phyloP scores from a whole-genome alignment of 1,140 invertebrate species.

The Chlorops oryzae region DNA sequence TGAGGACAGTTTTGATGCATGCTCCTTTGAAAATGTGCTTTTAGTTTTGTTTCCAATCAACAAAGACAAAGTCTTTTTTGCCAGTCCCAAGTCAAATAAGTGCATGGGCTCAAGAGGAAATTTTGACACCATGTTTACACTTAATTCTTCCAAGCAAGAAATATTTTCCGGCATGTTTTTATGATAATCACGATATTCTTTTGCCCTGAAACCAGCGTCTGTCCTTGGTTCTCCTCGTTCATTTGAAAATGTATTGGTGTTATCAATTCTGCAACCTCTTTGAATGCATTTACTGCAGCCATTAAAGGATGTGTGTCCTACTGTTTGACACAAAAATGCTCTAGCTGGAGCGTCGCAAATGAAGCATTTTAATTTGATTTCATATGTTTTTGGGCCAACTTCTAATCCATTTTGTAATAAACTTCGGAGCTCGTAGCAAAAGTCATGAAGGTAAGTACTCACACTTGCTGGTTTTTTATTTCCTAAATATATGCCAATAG shows the following conservation, averaged over 20 bases:
- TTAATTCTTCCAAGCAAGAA: neutral
- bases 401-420: neutral
- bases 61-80: constrained; percentile 4
- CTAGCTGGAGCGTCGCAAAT: constrained; percentile 10
- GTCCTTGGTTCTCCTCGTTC: neutral
- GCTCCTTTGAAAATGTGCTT: neutral
- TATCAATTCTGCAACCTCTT: constrained; percentile 1
- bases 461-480: constrained; percentile 4
- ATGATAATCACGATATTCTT: neutral
- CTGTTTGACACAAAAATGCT: neutral
- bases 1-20: neutral
- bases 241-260: constrained; percentile 2
- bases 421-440: neutral
- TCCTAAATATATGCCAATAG: constrained; percentile 6
- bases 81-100: constrained; percentile 1
- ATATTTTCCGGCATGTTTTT: neutral
- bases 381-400: neutral
- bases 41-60: neutral
- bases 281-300: constrained; percentile 10
- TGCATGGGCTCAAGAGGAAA: constrained; percentile 6
- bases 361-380: neutral
- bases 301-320: constrained; percentile 5
- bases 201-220: neutral
- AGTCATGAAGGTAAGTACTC: constrained; percentile 7
- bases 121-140: constrained; percentile 9